phyloP scores from a whole-genome alignment of 2,113 vertebrate species.

The Ranitomeya imitator region DNA sequence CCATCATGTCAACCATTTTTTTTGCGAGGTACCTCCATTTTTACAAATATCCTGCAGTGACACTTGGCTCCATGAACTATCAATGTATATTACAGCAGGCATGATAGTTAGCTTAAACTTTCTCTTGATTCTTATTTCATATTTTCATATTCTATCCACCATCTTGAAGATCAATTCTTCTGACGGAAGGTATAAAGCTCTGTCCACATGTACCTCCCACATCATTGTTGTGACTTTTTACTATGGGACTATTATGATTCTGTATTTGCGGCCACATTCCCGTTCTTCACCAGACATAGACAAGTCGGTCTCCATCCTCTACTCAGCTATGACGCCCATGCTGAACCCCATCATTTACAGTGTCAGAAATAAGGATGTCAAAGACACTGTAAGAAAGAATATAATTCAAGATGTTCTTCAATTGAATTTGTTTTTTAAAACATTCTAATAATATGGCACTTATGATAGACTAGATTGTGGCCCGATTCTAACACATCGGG shows the following conservation, averaged over 20 bases:
- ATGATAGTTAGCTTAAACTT: neutral
- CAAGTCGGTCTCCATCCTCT: neutral
- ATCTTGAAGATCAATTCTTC: slow-evolving; percentile 12
- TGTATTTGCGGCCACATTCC: neutral
- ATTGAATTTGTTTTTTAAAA: too few relatives aligned
- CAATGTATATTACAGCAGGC: slow-evolving; percentile 58
- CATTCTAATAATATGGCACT: too few relatives aligned
- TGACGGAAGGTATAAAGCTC: slow-evolving; percentile 17
- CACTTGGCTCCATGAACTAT: slow-evolving; percentile 36
- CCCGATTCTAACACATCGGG: too few relatives aligned
- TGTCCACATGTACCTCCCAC: slow-evolving; percentile 53
- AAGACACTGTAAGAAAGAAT: neutral
- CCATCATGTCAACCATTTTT: neutral
- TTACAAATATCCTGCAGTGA: slow-evolving; percentile 10
- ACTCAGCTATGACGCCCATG: neutral
- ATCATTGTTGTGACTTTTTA: slow-evolving; percentile 27
- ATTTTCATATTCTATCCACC: neutral
- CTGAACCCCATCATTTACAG: neutral
- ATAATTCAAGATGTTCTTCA: too few relatives aligned
- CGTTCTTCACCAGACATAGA: neutral
- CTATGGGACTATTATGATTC: slow-evolving; percentile 15
- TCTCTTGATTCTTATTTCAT: neutral
- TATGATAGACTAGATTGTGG: too few relatives aligned
- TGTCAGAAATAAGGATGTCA: slow-evolving; percentile 8
- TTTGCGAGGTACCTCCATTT: neutral